Evolutionary conservation across 2,113 vertebrate species (phyloP).

Genomic region (Scopus umbretta): DNA sequence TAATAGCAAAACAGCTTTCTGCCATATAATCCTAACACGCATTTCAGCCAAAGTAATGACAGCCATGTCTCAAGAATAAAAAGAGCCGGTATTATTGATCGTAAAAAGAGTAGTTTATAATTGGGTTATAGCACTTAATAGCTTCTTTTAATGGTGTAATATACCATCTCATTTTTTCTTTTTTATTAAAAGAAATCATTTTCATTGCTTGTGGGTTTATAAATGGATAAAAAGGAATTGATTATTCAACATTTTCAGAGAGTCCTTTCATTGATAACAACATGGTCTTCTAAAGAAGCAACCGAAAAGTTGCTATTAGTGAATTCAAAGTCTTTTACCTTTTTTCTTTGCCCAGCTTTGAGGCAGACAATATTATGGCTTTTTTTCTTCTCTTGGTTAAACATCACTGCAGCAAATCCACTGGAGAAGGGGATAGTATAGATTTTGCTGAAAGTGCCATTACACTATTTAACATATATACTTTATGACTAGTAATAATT

Average conservation of each 20-base stretch:
- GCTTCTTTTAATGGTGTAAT: not conserved
- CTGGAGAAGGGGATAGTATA: not conserved
- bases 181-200: conserved; percentile 57
- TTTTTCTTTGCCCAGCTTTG: not conserved
- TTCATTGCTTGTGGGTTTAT: conserved; percentile 10
- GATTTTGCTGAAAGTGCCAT: not conserved
- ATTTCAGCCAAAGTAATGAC: not conserved
- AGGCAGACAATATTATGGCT: not conserved
- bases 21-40: not conserved
- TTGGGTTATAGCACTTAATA: not conserved
- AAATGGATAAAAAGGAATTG: conserved; percentile 29
- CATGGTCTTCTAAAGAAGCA: not conserved
- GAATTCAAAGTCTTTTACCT: not conserved
- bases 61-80: conserved; percentile 17
- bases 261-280: conserved; percentile 11
- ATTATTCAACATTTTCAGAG: conserved; percentile 39
- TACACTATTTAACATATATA: not conserved
- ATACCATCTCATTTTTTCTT: not conserved
- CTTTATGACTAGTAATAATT: not conserved
- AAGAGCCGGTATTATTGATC: not conserved
- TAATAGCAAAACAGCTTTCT: not conserved
- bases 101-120: not conserved
- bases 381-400: not conserved
- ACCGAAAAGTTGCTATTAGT: not conserved
- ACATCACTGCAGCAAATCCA: not conserved